Evolutionary conservation across 2,888 invertebrate genomes (phyloP).

Genomic region (Drosophila phalerata): DNA sequence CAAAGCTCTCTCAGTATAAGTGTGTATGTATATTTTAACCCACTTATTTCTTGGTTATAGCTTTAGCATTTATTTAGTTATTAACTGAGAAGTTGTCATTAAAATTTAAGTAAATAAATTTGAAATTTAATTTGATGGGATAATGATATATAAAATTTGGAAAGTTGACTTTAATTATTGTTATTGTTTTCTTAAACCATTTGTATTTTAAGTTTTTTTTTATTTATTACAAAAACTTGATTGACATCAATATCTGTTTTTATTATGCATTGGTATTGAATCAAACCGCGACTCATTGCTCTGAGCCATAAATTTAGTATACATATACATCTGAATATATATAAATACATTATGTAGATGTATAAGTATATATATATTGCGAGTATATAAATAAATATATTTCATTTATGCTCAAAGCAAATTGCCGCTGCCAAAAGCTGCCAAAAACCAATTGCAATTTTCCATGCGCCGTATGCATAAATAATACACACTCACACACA

Average conservation of each 20-base stretch:
- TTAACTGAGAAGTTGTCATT: too few relatives aligned
- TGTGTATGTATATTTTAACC: too few relatives aligned
- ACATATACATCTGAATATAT: neutral
- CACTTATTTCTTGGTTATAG: too few relatives aligned
- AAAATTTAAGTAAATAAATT: too few relatives aligned
- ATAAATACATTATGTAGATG: slow-evolving; percentile 1
- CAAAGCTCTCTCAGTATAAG: too few relatives aligned
- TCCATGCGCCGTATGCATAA: slow-evolving; percentile 77
- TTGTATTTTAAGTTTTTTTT: too few relatives aligned
- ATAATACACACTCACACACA: slow-evolving; percentile 63
- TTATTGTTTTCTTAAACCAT: too few relatives aligned
- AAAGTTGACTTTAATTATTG: too few relatives aligned
- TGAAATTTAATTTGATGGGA: too few relatives aligned
- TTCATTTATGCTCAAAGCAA: slow-evolving; percentile 70
- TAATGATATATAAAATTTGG: too few relatives aligned
- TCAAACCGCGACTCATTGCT: slow-evolving; percentile 17
- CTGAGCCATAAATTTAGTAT: slow-evolving; percentile 22
- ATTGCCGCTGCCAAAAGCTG: slow-evolving; percentile 64
- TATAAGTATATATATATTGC: slow-evolving; percentile 19
- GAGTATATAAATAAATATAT: slow-evolving; percentile 47
- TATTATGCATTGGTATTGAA: slow-evolving; percentile 50
- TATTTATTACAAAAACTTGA: slow-evolving; percentile 27
- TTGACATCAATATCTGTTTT: slow-evolving; percentile 51
- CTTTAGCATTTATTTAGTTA: too few relatives aligned
- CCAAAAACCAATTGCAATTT: slow-evolving; percentile 79